Conservation (phyloP, 2,888 invertebrate species). For the Pogonocherus hispidulus region DNA sequence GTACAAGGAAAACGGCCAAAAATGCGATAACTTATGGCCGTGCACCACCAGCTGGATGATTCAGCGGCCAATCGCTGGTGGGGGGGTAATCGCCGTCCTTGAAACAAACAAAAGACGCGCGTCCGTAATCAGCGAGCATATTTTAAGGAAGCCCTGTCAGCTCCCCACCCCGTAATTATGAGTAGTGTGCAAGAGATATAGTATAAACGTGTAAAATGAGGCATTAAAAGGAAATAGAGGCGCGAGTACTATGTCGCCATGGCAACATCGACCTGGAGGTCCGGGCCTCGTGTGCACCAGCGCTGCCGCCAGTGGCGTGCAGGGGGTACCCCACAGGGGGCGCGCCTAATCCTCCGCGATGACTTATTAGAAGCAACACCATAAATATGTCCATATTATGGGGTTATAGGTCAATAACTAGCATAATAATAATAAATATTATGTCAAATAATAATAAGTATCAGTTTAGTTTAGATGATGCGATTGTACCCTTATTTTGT, state of each 20-base stretch:
- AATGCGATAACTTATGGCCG: background rate
- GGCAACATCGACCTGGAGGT: constrained; percentile 60
- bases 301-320: constrained; percentile 38
- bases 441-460: too few species aligned
- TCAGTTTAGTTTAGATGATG: too few species aligned
- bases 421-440: too few species aligned
- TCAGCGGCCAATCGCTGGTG: background rate
- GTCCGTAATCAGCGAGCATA: constrained; percentile 7
- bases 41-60: background rate
- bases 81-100: constrained; percentile 18
- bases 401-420: too few species aligned
- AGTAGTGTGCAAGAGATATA: constrained; percentile 42
- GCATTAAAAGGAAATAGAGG: constrained; percentile 60
- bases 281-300: constrained; percentile 47
- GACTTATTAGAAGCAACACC: too few species aligned
- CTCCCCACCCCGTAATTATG: constrained; percentile 35
- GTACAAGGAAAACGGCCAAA: background rate
- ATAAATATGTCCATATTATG: too few species aligned
- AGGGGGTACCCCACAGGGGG: background rate
- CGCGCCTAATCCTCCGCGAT: too few species aligned
- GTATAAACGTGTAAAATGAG: constrained; percentile 57
- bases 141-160: background rate
- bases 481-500: too few species aligned
- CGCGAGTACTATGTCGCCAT: constrained; percentile 61
- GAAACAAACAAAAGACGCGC: constrained; percentile 21